Conservation (phyloP, 2,888 invertebrate species). For the Unio delphinus region DNA sequence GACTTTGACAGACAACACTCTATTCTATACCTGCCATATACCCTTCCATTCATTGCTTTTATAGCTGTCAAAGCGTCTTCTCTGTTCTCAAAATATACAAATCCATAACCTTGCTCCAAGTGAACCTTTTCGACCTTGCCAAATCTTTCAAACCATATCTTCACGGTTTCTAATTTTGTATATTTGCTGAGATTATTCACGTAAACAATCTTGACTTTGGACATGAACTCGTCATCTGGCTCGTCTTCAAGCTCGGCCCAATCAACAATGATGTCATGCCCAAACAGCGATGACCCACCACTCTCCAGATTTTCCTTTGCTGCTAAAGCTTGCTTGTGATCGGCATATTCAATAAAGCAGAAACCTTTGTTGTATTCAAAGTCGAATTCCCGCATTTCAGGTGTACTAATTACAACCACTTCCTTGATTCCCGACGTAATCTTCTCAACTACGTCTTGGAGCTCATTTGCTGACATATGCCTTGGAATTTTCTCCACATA, state of each 20-base stretch:
- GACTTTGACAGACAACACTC: no score
- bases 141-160: conserved; percentile 22
- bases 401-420: conserved; percentile 13
- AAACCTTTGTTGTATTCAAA: conserved; percentile 23
- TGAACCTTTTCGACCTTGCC: conserved; percentile 25
- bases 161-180: conserved; percentile 20
- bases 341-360: conserved; percentile 22
- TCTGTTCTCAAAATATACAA: conserved; percentile 27
- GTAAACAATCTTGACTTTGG: conserved; percentile 20
- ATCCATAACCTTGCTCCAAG: conserved; percentile 29
- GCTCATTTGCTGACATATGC: conserved; percentile 13
- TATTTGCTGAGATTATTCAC: conserved; percentile 21
- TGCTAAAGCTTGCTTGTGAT: conserved; percentile 15
- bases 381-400: conserved; percentile 15
- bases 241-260: conserved; percentile 22
- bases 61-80: conserved; percentile 21
- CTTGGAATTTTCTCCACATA: conserved; percentile 31
- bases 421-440: conserved; percentile 18
- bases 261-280: conserved; percentile 16
- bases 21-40: no score
- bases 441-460: conserved; percentile 10
- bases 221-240: conserved; percentile 10
- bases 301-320: conserved; percentile 13
- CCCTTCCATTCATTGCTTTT: conserved; percentile 16
- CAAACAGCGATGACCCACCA: conserved; percentile 1